A percentile compares a stretch with the other conserved stretches of the same genome.
These are phyloP conservation scores for Tachina lurida DNA, from an alignment of 2,888 invertebrate species.

Conservation along the genomic window DNA sequence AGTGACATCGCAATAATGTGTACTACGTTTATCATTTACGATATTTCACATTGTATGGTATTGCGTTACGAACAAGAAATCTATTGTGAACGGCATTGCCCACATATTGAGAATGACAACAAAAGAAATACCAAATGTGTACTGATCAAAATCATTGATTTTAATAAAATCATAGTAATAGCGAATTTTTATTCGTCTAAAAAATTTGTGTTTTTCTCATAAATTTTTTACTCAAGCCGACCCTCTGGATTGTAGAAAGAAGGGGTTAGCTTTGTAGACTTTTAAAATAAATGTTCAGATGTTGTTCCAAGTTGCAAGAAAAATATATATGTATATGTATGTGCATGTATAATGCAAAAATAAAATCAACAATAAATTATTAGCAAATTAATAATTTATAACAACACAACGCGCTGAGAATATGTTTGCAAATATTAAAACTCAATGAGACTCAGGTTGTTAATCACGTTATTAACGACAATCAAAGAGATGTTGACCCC, in stretches of 20 bases:
- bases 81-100: no score
- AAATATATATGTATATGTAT: neutral
- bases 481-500: constrained; percentile 54
- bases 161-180: no score
- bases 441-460: constrained; percentile 36
- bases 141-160: no score
- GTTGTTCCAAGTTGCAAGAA: neutral
- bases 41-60: no score
- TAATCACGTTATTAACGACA: constrained; percentile 43
- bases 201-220: no score
- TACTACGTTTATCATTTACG: no score
- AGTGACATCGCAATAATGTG: no score
- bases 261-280: neutral
- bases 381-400: constrained; percentile 13
- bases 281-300: constrained; percentile 16
- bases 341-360: neutral
- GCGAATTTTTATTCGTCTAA: no score
- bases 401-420: neutral
- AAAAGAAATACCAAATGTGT: no score
- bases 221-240: no score
- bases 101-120: no score
- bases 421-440: constrained; percentile 20
- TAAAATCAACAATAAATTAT: constrained; percentile 19
- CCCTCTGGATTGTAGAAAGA: neutral
- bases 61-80: no score